Conservation (phyloP, 1,140 invertebrate species). For the Marisa cornuarietis region DNA sequence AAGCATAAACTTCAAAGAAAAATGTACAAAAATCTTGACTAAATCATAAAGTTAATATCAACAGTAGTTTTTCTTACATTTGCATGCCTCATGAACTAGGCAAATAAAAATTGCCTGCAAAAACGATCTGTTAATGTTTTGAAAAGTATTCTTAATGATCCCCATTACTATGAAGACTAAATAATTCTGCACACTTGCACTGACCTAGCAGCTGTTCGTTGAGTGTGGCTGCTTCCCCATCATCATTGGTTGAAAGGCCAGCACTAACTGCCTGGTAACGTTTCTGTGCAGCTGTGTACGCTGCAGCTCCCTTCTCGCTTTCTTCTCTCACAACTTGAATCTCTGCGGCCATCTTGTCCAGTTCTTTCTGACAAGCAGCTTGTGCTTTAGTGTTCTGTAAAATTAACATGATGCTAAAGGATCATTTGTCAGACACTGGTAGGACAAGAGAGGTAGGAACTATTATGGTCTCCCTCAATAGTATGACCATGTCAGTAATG, state of each 20-base stretch:
- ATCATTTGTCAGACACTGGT: too few species aligned
- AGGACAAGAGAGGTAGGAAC: too few species aligned
- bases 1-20: too few species aligned
- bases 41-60: too few species aligned
- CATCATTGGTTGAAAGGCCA: conserved; percentile 82
- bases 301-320: conserved; percentile 75
- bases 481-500: too few species aligned
- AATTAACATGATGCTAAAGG: not conserved
- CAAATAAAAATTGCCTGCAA: not conserved
- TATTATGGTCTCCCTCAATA: too few species aligned
- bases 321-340: conserved; percentile 78
- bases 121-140: not conserved
- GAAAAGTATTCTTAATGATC: not conserved
- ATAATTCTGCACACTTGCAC: conserved; percentile 17
- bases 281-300: conserved; percentile 78
- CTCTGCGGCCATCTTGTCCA: conserved; percentile 74
- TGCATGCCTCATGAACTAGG: not conserved
- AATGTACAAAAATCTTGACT: too few species aligned
- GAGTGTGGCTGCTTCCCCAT: conserved; percentile 84
- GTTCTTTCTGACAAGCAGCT: conserved; percentile 73
- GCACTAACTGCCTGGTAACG: conserved; percentile 84
- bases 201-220: conserved; percentile 88
- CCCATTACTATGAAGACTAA: not conserved
- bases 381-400: conserved; percentile 75
- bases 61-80: too few species aligned